Evolutionary conservation across 2,113 vertebrate species (phyloP).

Genomic region (Lagopus leucura): DNA sequence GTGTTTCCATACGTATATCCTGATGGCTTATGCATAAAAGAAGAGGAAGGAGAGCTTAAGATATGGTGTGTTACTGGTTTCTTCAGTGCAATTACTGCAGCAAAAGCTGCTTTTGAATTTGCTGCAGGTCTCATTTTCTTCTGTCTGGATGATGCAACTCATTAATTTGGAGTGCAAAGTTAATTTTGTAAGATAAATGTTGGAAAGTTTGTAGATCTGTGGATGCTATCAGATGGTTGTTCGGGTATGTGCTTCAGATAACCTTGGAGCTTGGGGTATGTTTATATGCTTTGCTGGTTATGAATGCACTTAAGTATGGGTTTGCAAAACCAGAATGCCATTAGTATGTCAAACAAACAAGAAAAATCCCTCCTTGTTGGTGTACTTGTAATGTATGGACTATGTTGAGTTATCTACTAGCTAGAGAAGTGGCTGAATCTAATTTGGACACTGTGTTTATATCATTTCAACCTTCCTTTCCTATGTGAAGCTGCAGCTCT

Average conservation of each 20-base stretch:
- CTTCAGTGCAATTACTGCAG: background rate
- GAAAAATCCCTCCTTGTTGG: background rate
- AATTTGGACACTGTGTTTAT: background rate
- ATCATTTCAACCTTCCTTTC: background rate
- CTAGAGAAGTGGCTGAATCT: background rate
- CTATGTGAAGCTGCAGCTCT: rapidly evolving
- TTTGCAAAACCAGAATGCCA: background rate
- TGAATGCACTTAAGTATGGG: background rate
- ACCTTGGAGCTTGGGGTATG: background rate
- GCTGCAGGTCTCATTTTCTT: background rate
- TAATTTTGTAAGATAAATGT: background rate
- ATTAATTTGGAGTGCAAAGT: background rate
- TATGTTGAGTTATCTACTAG: background rate
- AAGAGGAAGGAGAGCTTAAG: background rate
- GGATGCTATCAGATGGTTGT: background rate
- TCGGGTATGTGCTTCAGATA: background rate
- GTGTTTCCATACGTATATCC: background rate
- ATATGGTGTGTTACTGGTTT: background rate
- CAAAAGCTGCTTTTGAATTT: background rate
- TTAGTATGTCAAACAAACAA: background rate
- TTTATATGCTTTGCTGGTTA: background rate
- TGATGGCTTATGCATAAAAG: background rate
- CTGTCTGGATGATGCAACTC: background rate
- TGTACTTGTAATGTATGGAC: rapidly evolving
- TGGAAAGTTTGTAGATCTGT: background rate